Conservation (phyloP, 2,797 vertebrate genomes). For the Thunnus albacares region DNA sequence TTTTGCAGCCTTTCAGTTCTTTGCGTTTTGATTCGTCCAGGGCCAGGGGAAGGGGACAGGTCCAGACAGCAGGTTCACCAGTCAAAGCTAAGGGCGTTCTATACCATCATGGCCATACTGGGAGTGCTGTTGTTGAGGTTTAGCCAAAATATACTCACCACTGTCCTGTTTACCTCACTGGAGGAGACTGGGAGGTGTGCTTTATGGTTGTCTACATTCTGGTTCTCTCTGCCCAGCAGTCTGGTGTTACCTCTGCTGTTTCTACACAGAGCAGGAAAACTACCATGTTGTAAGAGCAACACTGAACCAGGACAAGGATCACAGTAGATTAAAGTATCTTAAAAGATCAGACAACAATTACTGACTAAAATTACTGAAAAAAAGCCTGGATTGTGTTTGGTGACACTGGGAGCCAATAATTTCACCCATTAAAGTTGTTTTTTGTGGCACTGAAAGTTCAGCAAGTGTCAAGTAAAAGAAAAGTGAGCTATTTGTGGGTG, state of each 20-base stretch:
- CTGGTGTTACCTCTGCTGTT: constrained; percentile 53
- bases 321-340: no score
- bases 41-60: not conserved
- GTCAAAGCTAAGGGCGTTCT: constrained; percentile 37
- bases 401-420: no score
- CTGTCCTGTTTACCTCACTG: not conserved
- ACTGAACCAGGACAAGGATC: not conserved
- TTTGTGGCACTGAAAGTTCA: no score
- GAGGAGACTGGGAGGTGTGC: accelerated
- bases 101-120: constrained; percentile 17
- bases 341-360: no score
- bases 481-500: no score
- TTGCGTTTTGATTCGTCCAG: not conserved
- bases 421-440: no score
- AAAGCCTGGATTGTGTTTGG: no score
- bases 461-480: no score
- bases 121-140: constrained; percentile 18
- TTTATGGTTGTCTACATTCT: accelerated
- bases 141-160: not conserved
- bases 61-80: not conserved
- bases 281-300: not conserved
- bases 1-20: constrained; percentile 31
- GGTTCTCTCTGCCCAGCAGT: constrained; percentile 30
- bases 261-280: constrained; percentile 34
- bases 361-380: no score